Percentiles rank a stretch among this genome's conserved stretches.
These are phyloP conservation scores for Sebastes schlegelii DNA, from an alignment of 2,113 vertebrate genomes.

Conservation along the genomic window DNA sequence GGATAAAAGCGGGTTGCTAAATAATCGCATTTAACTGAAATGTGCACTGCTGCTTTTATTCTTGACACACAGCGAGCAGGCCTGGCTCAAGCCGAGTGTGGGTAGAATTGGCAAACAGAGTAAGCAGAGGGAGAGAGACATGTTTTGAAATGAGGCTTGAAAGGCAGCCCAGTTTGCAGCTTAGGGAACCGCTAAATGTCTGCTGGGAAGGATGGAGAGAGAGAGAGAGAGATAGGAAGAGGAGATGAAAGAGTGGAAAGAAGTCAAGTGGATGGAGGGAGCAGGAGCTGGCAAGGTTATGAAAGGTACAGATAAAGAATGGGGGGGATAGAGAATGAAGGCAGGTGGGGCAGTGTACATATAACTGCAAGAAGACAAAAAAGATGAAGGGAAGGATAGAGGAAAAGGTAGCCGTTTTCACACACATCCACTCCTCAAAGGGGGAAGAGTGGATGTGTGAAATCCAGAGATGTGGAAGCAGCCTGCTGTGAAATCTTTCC, in stretches of 20 bases:
- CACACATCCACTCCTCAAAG: slow-evolving; percentile 29
- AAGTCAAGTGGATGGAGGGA: slow-evolving; percentile 41
- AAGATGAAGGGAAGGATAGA: background rate
- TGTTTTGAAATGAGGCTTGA: slow-evolving; percentile 78
- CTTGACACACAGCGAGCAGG: slow-evolving; percentile 62
- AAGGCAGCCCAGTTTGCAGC: slow-evolving; percentile 73
- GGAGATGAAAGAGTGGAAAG: slow-evolving; percentile 52
- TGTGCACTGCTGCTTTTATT: slow-evolving; percentile 73
- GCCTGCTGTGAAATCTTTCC: slow-evolving; percentile 40
- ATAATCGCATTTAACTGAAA: slow-evolving; percentile 80
- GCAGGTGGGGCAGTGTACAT: slow-evolving; percentile 11
- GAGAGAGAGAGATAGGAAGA: slow-evolving; percentile 27
- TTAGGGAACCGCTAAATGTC: slow-evolving; percentile 74
- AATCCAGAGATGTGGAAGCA: slow-evolving; percentile 52
- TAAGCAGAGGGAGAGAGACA: slow-evolving; percentile 63
- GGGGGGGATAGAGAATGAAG: slow-evolving; percentile 4
- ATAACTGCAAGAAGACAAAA: slow-evolving; percentile 16
- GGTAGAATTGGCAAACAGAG: slow-evolving; percentile 71
- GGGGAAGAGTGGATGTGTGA: slow-evolving; percentile 36
- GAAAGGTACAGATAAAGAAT: slow-evolving; percentile 39
- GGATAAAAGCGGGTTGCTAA: slow-evolving; percentile 64
- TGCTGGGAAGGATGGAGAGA: slow-evolving; percentile 56
- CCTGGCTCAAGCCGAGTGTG: slow-evolving; percentile 64
- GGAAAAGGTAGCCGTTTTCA: background rate
- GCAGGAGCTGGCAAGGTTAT: slow-evolving; percentile 56